Conservation (phyloP, 1,140 invertebrate genomes). For the Cydia pomonella region DNA sequence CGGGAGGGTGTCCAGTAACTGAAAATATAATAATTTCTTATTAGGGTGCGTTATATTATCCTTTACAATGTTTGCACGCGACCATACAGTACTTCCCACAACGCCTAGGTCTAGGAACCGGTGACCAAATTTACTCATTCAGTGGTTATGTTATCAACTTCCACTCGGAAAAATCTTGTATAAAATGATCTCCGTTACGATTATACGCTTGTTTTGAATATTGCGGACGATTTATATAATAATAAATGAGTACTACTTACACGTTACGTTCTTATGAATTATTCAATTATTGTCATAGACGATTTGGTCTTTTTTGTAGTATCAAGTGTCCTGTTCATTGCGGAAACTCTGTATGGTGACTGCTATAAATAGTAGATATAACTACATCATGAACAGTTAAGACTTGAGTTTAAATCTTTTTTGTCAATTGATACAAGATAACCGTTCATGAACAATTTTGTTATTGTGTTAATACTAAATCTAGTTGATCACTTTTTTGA, state of each 20-base stretch:
- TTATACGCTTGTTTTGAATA: constrained; percentile 31
- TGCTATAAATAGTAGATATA: constrained; percentile 50
- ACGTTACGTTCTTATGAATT: constrained; percentile 16
- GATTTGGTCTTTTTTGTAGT: constrained; percentile 22
- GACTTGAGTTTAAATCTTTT: constrained; percentile 34
- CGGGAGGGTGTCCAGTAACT: constrained; percentile 99
- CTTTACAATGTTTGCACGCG: not conserved
- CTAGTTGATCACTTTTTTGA: constrained; percentile 70
- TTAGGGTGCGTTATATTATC: constrained; percentile 11
- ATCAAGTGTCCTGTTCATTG: constrained; percentile 38
- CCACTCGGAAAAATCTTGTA: constrained; percentile 36
- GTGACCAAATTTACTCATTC: not conserved
- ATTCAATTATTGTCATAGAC: constrained; percentile 24
- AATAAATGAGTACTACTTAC: constrained; percentile 21
- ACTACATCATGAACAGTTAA: constrained; percentile 74
- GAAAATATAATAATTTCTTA: constrained; percentile 82
- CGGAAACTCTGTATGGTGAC: constrained; percentile 49
- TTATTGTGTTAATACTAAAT: constrained; percentile 77
- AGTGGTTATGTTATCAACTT: constrained; percentile 34
- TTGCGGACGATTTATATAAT: not conserved
- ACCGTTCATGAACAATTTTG: constrained; percentile 69
- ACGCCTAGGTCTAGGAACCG: not conserved
- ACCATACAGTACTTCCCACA: constrained; percentile 12
- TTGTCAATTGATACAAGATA: constrained; percentile 42
- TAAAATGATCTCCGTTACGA: constrained; percentile 14